Evolutionary conservation across 2,888 invertebrate genomes (phyloP).

Genomic region (Drosophila putrida): DNA sequence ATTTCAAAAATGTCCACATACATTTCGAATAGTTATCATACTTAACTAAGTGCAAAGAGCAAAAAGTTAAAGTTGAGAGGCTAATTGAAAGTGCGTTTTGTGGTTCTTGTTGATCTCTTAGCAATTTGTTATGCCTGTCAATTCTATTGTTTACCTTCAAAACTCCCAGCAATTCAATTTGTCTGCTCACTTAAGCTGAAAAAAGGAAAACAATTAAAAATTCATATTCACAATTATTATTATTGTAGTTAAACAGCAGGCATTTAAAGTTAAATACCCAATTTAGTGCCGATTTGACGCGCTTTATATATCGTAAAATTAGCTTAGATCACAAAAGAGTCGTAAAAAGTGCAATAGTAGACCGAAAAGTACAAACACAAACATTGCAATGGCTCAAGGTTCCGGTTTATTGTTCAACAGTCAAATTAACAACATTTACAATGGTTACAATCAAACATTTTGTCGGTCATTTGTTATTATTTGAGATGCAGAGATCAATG

Average conservation of each 20-base stretch:
- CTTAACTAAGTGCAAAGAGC: slow-evolving; percentile 30
- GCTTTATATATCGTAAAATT: slow-evolving; percentile 35
- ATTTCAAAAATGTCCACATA: slow-evolving; percentile 6
- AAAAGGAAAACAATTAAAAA: slow-evolving; percentile 27
- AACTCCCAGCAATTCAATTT: slow-evolving; percentile 42
- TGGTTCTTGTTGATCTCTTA: slow-evolving; percentile 34
- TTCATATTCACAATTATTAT: slow-evolving; percentile 2
- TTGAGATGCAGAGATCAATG: slow-evolving; percentile 41
- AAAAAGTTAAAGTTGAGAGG: slow-evolving; percentile 4
- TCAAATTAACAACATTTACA: slow-evolving; percentile 56
- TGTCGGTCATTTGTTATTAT: slow-evolving; percentile 25
- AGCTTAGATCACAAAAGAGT: slow-evolving; percentile 25
- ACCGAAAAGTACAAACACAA: slow-evolving; percentile 15
- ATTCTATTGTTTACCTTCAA: slow-evolving; percentile 54
- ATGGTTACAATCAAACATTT: slow-evolving; percentile 35
- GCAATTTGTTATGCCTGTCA: slow-evolving; percentile 63
- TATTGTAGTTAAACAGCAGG: slow-evolving; percentile 22
- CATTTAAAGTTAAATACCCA: slow-evolving; percentile 52
- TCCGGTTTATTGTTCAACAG: slow-evolving; percentile 32
- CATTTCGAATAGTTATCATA: slow-evolving; percentile 36
- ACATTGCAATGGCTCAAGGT: slow-evolving; percentile 39
- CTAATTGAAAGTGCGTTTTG: slow-evolving; percentile 38
- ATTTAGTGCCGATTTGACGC: slow-evolving; percentile 41
- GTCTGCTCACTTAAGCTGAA: slow-evolving; percentile 6
- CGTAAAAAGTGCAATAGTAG: slow-evolving; percentile 33